Evolutionary conservation across 35 echinoderm and acorn worm genomes (phyloP), one percentile per base, ranked within the genome.

Genomic region (Lytechinus pictus): DNA sequence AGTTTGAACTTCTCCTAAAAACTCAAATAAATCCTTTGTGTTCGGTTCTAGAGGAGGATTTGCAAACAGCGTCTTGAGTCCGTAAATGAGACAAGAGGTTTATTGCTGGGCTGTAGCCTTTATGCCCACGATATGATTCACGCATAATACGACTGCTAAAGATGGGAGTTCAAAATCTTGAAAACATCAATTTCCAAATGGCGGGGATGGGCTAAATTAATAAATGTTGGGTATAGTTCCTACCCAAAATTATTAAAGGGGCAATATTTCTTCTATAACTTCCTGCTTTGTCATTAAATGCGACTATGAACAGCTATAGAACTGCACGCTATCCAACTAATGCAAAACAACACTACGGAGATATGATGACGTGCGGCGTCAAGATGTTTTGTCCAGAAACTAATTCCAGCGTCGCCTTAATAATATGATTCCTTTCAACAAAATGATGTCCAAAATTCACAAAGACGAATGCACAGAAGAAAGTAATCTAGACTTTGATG

Each of bases 21-120:
- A 79, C 66, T 79, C 66, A 79, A 79, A 79, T 79, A 79, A 79
- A 24, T 79, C 66, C 14, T 79, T 79, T 79, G 66, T 79, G 66
- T 24, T 79, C 2, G 4, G 6, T 79, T 79, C 14, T 79, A 79
- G 66, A 79, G 3, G 66, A 24, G 19, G 66, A 24, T 4, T 79
- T 79, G 66, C 66, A 79, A 79, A 79, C 66, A 79, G 21, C 66
- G 14, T 79, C 66, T 79, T 79, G 66, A 19, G 14, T 24, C 66
- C 66, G 21, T 79, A 24, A 79, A 79, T 79, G 21, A 79, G 19
- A 79, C 66, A 14, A 79, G 33, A 24, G 66, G 66, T 24, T 79
- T 79, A 79, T 79, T 24, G 7, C 66, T 5, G 19, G 1, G 21
- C 0, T 8, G n/a, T 79, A 79, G n/a, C 66, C 66, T 24, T 7